These are phyloP conservation scores for Lycia hirtaria DNA, from an alignment of 2,888 invertebrate genomes.

Conservation along the genomic window DNA sequence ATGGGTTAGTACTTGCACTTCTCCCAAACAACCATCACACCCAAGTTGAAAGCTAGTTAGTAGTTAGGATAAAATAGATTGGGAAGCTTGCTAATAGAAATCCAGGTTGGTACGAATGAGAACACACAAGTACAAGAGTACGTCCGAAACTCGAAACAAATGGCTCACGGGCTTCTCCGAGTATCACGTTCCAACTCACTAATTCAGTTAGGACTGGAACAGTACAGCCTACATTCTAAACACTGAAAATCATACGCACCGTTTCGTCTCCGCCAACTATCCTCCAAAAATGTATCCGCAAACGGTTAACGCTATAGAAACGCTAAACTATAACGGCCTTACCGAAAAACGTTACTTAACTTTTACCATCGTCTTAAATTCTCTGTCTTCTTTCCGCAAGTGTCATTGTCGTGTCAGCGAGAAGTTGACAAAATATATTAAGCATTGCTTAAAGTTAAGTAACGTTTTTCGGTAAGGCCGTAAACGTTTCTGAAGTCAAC, in stretches of 20 bases:
- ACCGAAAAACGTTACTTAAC: too few relatives aligned
- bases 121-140: constrained; percentile 32
- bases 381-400: too few relatives aligned
- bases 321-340: neutral
- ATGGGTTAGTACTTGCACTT: too few relatives aligned
- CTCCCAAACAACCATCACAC: too few relatives aligned
- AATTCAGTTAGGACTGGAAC: constrained; percentile 32
- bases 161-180: constrained; percentile 26
- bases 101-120: neutral
- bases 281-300: neutral
- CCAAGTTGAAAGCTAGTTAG: too few relatives aligned
- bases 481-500: too few relatives aligned
- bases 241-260: constrained; percentile 14
- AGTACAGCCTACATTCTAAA: constrained; percentile 26
- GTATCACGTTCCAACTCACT: constrained; percentile 30
- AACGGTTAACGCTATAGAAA: neutral
- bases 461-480: too few relatives aligned
- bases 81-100: neutral
- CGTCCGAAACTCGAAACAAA: constrained; percentile 29
- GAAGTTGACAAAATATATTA: too few relatives aligned
- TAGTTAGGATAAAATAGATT: neutral
- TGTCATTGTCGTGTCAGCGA: too few relatives aligned
- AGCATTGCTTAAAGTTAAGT: too few relatives aligned
- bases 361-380: too few relatives aligned
- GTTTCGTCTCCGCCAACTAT: neutral